These are phyloP conservation scores for Platycnemis pennipes DNA, from an alignment of 2,888 invertebrate genomes.

Conservation along the genomic window DNA sequence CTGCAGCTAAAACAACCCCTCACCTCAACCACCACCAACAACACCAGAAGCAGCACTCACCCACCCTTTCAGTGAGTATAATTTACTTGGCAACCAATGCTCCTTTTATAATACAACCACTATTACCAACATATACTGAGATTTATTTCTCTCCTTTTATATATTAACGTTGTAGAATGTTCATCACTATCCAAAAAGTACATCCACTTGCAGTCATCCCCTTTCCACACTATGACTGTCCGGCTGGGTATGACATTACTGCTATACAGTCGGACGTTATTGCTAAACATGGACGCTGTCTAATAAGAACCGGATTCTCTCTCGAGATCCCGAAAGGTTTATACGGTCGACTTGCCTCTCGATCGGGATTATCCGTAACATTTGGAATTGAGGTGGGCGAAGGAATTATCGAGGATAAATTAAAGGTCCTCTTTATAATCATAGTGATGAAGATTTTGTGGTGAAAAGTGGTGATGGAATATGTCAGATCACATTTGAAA, in stretches of 20 bases:
- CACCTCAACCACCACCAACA: no score
- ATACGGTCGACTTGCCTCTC: neutral
- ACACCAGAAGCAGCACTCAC: no score
- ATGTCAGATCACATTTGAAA: neutral
- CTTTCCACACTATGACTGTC: neutral
- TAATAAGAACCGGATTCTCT: neutral
- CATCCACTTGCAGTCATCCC: neutral
- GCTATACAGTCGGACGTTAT: neutral
- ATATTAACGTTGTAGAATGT: neutral
- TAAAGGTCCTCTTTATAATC: slow-evolving; percentile 9
- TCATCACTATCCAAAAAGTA: neutral
- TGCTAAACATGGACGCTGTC: neutral
- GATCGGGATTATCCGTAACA: neutral
- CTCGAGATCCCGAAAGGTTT: neutral
- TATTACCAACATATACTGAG: no score
- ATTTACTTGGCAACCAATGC: no score
- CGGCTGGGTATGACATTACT: neutral
- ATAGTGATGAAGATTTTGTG: neutral
- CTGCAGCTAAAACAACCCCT: no score
- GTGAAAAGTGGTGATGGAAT: neutral
- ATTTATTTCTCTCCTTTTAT: neutral
- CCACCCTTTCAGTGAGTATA: no score
- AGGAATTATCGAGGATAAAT: slow-evolving; percentile 18
- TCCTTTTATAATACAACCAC: no score
- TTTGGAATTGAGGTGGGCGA: neutral